Percentiles rank a stretch among this genome's conserved stretches.
These are phyloP conservation scores for Hoplias malabaricus DNA, from an alignment of 2,113 vertebrate genomes.

Conservation along the genomic window DNA sequence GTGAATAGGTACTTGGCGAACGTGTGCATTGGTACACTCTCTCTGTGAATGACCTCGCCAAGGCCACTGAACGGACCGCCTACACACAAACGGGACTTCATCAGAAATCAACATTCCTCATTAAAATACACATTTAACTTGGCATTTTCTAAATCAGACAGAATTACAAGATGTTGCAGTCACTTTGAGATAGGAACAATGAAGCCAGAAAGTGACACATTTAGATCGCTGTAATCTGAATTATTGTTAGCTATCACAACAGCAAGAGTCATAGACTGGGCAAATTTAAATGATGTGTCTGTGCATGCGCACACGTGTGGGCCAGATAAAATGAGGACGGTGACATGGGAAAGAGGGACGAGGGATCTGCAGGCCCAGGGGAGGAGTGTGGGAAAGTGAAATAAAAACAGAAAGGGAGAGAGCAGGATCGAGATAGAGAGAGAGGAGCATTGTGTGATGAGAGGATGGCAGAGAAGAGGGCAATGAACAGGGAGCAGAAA, in stretches of 20 bases:
- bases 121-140: no score
- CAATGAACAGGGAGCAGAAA: no score
- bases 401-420: background rate
- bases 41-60: slow-evolving; percentile 95
- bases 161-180: background rate
- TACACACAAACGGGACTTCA: slow-evolving; percentile 54
- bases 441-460: background rate
- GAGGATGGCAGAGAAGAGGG: background rate
- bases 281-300: background rate
- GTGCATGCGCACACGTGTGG: background rate
- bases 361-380: slow-evolving; percentile 24
- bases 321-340: background rate
- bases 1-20: slow-evolving; percentile 98
- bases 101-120: no score
- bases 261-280: background rate
- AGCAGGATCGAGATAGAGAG: background rate
- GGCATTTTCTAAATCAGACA: background rate
- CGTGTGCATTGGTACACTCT: slow-evolving; percentile 98
- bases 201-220: background rate
- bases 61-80: slow-evolving; percentile 96
- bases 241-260: background rate
- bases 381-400: slow-evolving; percentile 20
- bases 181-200: background rate
- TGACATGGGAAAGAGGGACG: slow-evolving; percentile 31
- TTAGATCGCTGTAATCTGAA: background rate